Percentiles rank a stretch among this genome's conserved stretches.
These are phyloP conservation scores for Pocillopora damicornis DNA, from an alignment of 64 coral and sea anemone species.

Conservation along the genomic window DNA sequence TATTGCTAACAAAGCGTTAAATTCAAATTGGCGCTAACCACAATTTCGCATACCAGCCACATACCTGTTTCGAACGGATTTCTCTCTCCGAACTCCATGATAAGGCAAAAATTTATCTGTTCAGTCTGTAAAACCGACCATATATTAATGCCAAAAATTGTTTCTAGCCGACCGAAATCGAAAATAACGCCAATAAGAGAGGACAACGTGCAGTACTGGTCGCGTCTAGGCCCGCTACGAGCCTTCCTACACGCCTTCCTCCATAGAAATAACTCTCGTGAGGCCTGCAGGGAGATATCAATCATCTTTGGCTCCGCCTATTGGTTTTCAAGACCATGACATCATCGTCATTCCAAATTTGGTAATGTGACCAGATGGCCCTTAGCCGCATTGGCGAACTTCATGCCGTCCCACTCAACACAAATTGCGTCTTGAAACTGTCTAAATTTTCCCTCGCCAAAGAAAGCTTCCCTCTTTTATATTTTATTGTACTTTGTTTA, in stretches of 20 bases:
- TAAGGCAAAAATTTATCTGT: background rate
- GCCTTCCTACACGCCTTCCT: slow-evolving; percentile 30
- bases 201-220: background rate
- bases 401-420: background rate
- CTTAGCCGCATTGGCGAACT: background rate
- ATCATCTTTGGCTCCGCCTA: slow-evolving; percentile 43
- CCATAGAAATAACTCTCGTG: slow-evolving; percentile 2
- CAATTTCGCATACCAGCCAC: background rate
- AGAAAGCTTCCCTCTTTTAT: background rate
- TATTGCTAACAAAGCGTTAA: background rate
- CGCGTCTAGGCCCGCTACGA: background rate
- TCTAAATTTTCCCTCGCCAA: background rate
- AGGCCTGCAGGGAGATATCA: slow-evolving; percentile 36
- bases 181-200: background rate
- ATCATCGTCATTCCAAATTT: slow-evolving; percentile 32
- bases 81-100: slow-evolving; percentile 23
- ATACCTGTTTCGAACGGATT: slow-evolving; percentile 46
- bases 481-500: background rate
- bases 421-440: background rate
- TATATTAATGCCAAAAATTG: background rate
- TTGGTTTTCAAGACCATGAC: slow-evolving; percentile 19
- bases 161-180: background rate
- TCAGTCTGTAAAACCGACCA: background rate
- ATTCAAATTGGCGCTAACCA: slow-evolving; percentile 17
- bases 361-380: background rate